Evolutionary conservation across 30 jellyfish, hydroid and myxozoan species (phyloP).

Genomic region (Hydractinia echinata): DNA sequence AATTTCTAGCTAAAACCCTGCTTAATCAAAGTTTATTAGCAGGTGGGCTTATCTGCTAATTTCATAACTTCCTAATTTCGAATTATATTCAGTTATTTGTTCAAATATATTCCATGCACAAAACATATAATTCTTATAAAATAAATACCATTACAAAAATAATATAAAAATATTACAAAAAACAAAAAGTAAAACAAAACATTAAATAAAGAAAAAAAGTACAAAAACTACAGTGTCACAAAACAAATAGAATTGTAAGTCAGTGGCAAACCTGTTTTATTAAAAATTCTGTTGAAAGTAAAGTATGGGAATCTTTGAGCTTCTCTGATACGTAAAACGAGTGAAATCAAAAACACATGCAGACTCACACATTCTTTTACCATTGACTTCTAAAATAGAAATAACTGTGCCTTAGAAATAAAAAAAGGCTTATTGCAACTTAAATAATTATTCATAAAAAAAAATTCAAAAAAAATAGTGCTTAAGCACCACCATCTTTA

Average conservation of each 20-base stretch:
- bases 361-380: background rate
- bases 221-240: background rate
- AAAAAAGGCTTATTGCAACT: background rate
- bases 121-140: too few relatives aligned
- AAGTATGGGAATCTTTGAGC: background rate
- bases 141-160: too few relatives aligned
- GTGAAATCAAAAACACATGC: background rate
- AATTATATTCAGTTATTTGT: too few relatives aligned
- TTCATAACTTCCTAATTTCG: too few relatives aligned
- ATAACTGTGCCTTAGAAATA: background rate
- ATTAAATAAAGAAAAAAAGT: too few relatives aligned
- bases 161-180: too few relatives aligned
- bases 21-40: too few relatives aligned
- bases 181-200: too few relatives aligned
- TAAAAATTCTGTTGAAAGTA: background rate
- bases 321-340: background rate
- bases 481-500: constrained; percentile 3
- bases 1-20: too few relatives aligned
- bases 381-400: background rate
- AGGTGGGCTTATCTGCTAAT: too few relatives aligned
- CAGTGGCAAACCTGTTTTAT: background rate
- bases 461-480: background rate
- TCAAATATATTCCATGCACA: too few relatives aligned
- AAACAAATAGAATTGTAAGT: background rate
- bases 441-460: background rate